Evolutionary conservation across 2,888 invertebrate species (phyloP).

Genomic region (Sphaeridia pumilis): DNA sequence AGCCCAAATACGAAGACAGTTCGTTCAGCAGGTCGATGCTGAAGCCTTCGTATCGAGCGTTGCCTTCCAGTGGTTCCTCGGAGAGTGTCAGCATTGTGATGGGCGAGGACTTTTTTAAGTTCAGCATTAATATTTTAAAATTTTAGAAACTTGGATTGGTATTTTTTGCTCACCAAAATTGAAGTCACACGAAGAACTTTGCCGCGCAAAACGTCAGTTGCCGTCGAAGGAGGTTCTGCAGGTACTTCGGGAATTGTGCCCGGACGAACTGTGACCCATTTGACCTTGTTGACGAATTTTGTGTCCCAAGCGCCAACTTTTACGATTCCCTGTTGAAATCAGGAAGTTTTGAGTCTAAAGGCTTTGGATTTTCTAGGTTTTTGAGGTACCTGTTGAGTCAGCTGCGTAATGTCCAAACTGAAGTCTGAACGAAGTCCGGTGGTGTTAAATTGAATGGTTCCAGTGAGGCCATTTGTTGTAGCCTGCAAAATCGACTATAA

Average conservation of each 20-base stretch:
- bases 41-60: constrained; percentile 41
- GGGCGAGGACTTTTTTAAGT: constrained; percentile 18
- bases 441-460: constrained; percentile 83
- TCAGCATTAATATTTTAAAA: background rate
- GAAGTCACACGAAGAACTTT: constrained; percentile 66
- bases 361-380: too few relatives aligned
- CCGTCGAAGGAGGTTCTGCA: background rate
- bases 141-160: too few relatives aligned
- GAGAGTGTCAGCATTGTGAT: constrained; percentile 23
- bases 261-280: background rate
- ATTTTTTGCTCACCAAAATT: constrained; percentile 78
- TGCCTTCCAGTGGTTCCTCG: constrained; percentile 15
- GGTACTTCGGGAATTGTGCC: background rate
- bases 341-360: too few relatives aligned
- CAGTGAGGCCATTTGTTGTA: constrained; percentile 54
- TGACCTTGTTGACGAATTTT: constrained; percentile 9
- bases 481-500: background rate
- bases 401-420: constrained; percentile 77
- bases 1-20: constrained; percentile 51
- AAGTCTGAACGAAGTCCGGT: constrained; percentile 87
- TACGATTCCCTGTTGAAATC: constrained; percentile 49
- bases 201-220: constrained; percentile 1
- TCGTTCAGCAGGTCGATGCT: constrained; percentile 45
- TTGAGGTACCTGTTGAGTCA: constrained; percentile 59
- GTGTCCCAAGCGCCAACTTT: constrained; percentile 73